phyloP scores from a whole-genome alignment of 2,113 vertebrate species.

The Hydropotes inermis region DNA sequence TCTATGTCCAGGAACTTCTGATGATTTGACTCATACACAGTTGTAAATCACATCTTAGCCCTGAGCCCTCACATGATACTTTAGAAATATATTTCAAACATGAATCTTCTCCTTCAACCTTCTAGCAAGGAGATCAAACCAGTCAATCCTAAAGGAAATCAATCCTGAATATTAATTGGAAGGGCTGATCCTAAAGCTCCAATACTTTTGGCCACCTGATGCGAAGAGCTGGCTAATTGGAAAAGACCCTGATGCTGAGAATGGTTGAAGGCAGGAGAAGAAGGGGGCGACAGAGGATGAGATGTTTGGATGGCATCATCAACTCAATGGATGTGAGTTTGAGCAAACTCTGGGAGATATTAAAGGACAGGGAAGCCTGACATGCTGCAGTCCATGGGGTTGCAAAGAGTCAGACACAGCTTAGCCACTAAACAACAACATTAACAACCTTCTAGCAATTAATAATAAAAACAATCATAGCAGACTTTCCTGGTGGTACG shows the following conservation, averaged over 20 bases:
- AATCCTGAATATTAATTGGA: neutral
- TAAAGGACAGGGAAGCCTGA: neutral
- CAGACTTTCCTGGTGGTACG: neutral
- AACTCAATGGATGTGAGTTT: neutral
- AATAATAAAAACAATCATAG: neutral
- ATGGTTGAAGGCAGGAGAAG: neutral
- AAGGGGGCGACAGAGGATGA: neutral
- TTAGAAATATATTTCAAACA: neutral
- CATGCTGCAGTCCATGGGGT: neutral
- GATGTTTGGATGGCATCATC: neutral
- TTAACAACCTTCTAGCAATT: neutral
- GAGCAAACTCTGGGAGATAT: neutral
- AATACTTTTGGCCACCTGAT: neutral
- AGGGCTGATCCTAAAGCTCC: neutral
- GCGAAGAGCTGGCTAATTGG: accelerated
- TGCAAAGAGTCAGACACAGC: neutral
- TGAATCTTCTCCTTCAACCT: neutral
- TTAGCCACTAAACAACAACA: neutral
- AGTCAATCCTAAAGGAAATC: neutral
- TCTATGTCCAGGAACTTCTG: neutral
- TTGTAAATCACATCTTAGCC: neutral
- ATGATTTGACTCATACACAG: neutral
- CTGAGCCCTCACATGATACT: neutral
- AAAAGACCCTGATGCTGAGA: neutral
- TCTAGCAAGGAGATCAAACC: neutral